Base-by-base conservation (phyloP, 2,113 vertebrate genomes). In the Zosterops lateralis region DNA sequence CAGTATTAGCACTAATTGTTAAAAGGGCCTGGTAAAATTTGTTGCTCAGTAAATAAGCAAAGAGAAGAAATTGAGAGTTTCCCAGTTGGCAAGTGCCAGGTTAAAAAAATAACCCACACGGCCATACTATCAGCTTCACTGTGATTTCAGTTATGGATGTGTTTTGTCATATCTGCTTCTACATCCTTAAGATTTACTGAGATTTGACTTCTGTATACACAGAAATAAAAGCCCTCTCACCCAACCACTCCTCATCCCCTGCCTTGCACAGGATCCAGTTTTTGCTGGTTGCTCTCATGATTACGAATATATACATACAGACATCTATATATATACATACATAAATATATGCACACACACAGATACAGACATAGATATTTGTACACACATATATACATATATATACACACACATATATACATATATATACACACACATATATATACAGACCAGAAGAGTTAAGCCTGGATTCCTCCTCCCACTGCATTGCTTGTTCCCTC, bases 351-450 rank as follows among this genome's bases (percentile, higher is more conserved):
- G 34, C 3, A 47, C 5, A 21, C 19, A 24, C 18, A 44, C 44
- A 45, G 38, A 47, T 32, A 36, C 15, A 36, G 22, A 25, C 3
- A 24, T 6, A n/a, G 5, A 25, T 31, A 10, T 6, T 14, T 3
- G 12, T 17, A 68, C n/a, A 68, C 34, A 38, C 38, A 40, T 15
- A 34, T 2, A 74, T 4, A 73, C 1, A 31, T 4, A 14, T 9
- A 20, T 2, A 16, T 3, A 13, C 2, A 70, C 2, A 70, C 2
- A 71, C 2, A 38, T 10, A 45, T 2, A 74, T 4, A 73, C 1
- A 31, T 4, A 13, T 12, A 20, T 3, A 16, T 2, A 13, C 2
- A 70, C 2, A 71, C 2, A 57, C 1, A 58, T 2, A 38, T 12
- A 50, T 7, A 24, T 6, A 36, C 1, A 47, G 51, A 64, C 21